phyloP scores from a whole-genome alignment of 2,888 invertebrate genomes.

The Girardia tigrina region DNA sequence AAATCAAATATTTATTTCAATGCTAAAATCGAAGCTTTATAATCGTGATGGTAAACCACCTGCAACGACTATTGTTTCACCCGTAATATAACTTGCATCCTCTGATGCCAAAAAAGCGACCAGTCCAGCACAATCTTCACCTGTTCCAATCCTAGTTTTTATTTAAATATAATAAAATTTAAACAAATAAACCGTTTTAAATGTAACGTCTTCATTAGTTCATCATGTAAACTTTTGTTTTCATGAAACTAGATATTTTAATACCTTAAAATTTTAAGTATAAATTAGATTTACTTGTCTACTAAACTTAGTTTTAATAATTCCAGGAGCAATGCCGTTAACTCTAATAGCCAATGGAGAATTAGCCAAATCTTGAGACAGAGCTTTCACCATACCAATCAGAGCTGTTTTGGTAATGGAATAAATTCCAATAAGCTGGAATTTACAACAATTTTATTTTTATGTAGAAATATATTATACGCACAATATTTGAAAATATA shows the following conservation, averaged over 20 bases:
- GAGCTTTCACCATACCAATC: conserved; percentile 69
- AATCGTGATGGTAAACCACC: conserved; percentile 65
- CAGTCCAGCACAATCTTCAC: conserved; percentile 56
- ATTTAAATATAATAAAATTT: conserved; percentile 23
- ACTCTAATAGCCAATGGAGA: conserved; percentile 67
- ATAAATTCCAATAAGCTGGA: conserved; percentile 71
- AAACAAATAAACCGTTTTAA: conserved; percentile 54
- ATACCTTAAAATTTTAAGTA: background rate
- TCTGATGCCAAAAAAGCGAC: conserved; percentile 70
- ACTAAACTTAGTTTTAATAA: conserved; percentile 79
- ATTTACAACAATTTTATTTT: conserved; percentile 39
- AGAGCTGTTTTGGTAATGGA: conserved; percentile 83
- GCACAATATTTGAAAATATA: no score
- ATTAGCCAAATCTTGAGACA: conserved; percentile 61
- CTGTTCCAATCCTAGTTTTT: conserved; percentile 56
- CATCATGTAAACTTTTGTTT: conserved; percentile 55
- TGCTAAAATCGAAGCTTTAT: no score
- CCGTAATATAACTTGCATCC: conserved; percentile 72
- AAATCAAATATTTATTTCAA: no score
- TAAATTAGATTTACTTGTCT: conserved; percentile 43
- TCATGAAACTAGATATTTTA: conserved; percentile 42
- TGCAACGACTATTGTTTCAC: conserved; percentile 65
- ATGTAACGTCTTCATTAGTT: conserved; percentile 56
- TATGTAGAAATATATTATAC: no score
- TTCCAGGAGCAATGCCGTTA: conserved; percentile 79